phyloP scores from a whole-genome alignment of 2,888 invertebrate genomes.

The Torymus texanus region DNA sequence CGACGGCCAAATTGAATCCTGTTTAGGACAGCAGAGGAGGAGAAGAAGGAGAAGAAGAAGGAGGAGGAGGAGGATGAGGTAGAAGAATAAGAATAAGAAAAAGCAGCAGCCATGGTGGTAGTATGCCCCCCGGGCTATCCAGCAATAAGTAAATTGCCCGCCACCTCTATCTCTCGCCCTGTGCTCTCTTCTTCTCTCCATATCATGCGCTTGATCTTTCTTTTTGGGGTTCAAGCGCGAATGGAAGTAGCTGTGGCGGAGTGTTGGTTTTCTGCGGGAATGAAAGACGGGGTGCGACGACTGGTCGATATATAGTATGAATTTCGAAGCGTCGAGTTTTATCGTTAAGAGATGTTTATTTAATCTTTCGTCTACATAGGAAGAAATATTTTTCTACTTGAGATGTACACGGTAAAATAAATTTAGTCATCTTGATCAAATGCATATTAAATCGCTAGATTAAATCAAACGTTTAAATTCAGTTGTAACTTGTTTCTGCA shows the following conservation, averaged over 20 bases:
- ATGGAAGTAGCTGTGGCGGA: too few relatives aligned
- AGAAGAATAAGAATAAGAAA: too few relatives aligned
- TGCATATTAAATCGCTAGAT: too few relatives aligned
- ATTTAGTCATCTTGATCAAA: too few relatives aligned
- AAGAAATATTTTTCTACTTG: too few relatives aligned
- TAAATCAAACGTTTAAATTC: too few relatives aligned
- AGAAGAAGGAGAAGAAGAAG: constrained; percentile 35
- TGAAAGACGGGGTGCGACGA: neutral
- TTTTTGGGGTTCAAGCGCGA: constrained; percentile 6
- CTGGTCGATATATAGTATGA: neutral
- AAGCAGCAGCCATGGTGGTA: constrained; percentile 1
- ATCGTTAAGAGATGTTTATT: constrained; percentile 12
- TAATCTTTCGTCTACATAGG: neutral
- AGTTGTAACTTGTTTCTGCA: too few relatives aligned
- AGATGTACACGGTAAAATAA: too few relatives aligned
- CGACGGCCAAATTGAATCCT: constrained; percentile 74
- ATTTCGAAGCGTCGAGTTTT: neutral
- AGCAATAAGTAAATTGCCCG: constrained; percentile 70
- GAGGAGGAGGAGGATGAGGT: neutral
- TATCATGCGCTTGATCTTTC: constrained; percentile 47
- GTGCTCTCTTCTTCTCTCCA: constrained; percentile 33
- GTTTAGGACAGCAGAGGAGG: constrained; percentile 69
- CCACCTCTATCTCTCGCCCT: constrained; percentile 58
- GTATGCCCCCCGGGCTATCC: constrained; percentile 63
- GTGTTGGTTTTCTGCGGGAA: neutral